A percentile compares a stretch with the other conserved stretches of the same genome.
phyloP scores from a whole-genome alignment of 2,888 invertebrate genomes.

The Anoncus sp. region DNA sequence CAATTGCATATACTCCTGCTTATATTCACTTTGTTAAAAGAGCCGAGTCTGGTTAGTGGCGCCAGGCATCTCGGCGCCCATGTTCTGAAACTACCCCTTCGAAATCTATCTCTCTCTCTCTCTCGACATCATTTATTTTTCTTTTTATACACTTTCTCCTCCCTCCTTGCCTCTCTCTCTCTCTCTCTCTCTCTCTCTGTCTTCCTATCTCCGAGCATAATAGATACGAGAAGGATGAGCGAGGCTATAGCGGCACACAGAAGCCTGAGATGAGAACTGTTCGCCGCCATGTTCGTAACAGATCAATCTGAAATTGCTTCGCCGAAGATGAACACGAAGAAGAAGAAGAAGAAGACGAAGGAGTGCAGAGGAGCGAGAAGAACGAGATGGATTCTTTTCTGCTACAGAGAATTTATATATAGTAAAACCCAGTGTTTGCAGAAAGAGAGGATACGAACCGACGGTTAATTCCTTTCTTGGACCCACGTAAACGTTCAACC shows the following conservation, averaged over 20 bases:
- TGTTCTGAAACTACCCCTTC: conserved; percentile 47
- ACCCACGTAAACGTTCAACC: conserved; percentile 14
- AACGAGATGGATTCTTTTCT: background rate
- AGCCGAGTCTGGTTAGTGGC: conserved; percentile 43
- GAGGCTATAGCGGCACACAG: conserved; percentile 17
- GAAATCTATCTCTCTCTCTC: conserved; percentile 25
- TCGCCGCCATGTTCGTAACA: conserved; percentile 47
- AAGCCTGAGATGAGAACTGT: conserved; percentile 39
- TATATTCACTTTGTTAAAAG: conserved; percentile 4
- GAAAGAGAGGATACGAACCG: conserved; percentile 17
- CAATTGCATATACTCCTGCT: conserved; percentile 28
- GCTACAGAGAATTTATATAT: background rate
- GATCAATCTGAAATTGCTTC: conserved; percentile 70
- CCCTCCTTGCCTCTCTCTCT: background rate
- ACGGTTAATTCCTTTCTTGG: conserved; percentile 41
- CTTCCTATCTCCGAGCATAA: conserved; percentile 35
- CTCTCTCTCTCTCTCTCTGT: background rate
- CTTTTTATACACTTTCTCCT: conserved; percentile 39
- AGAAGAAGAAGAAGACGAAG: conserved; percentile 51
- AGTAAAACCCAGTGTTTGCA: conserved; percentile 28
- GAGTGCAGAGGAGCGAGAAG: conserved; percentile 6
- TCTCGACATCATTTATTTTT: conserved; percentile 38
- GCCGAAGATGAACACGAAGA: conserved; percentile 68
- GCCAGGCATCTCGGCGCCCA: conserved; percentile 64
- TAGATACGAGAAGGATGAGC: conserved; percentile 36